phyloP scores from a whole-genome alignment of 2,888 invertebrate genomes.

The Petrolisthes manimaculis region DNA sequence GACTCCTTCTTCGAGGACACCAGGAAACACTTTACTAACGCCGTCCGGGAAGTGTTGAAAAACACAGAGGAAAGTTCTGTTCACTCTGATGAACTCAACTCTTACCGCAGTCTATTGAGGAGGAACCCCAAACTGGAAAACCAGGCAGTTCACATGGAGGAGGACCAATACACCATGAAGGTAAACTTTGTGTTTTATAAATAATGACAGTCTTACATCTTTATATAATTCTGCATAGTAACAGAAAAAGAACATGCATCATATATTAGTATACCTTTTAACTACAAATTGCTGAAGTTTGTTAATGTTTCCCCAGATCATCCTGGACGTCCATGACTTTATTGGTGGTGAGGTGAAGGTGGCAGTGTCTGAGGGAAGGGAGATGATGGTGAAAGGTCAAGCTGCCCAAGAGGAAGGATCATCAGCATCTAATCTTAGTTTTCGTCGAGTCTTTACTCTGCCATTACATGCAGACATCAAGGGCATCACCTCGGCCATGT shows the following conservation, averaged over 20 bases:
- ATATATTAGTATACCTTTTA: not conserved
- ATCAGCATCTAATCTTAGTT: slow-evolving; percentile 29
- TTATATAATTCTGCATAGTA: not conserved
- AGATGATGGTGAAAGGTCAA: slow-evolving; percentile 54
- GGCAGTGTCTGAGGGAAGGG: slow-evolving; percentile 43
- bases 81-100: slow-evolving; percentile 19
- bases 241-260: not conserved
- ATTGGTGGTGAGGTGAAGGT: slow-evolving; percentile 53
- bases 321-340: slow-evolving; percentile 60
- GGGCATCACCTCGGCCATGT: slow-evolving; percentile 48
- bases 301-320: slow-evolving; percentile 31
- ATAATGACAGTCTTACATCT: not conserved
- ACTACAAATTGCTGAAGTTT: not conserved
- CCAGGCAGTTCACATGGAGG: slow-evolving; percentile 30
- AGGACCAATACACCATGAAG: slow-evolving; percentile 30
- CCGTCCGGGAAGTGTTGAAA: slow-evolving; percentile 7
- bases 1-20: slow-evolving; percentile 42
- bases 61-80: not conserved
- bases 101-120: slow-evolving; percentile 25
- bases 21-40: slow-evolving; percentile 20
- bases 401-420: slow-evolving; percentile 36
- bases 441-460: slow-evolving; percentile 53
- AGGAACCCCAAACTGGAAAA: slow-evolving; percentile 31
- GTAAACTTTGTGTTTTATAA: not conserved
- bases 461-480: slow-evolving; percentile 40